These are phyloP conservation scores for Cryptoprocta ferox DNA, from an alignment of 2,797 vertebrate species.

Conservation along the genomic window DNA sequence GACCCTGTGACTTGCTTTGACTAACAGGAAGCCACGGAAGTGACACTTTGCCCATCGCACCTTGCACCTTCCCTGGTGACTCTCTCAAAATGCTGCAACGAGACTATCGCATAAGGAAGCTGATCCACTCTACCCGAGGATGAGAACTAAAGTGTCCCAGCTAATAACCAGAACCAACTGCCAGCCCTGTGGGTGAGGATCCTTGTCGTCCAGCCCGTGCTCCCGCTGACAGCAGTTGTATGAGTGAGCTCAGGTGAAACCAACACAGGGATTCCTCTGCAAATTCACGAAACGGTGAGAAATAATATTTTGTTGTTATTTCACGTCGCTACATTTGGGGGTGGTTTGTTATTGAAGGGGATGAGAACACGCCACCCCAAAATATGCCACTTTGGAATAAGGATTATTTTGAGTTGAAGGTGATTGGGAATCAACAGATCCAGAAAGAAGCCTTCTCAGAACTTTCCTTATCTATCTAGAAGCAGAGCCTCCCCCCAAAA, in stretches of 20 bases:
- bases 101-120: background rate
- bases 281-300: background rate
- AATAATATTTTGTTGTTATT: background rate
- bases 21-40: background rate
- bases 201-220: background rate
- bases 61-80: background rate
- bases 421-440: background rate
- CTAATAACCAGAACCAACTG: background rate
- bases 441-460: background rate
- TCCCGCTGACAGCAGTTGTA: background rate
- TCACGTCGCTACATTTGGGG: background rate
- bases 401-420: background rate
- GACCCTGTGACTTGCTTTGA: background rate
- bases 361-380: background rate
- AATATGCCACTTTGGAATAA: background rate
- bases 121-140: background rate
- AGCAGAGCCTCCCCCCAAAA: background rate
- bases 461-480: background rate
- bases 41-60: background rate
- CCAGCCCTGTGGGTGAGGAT: background rate
- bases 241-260: background rate
- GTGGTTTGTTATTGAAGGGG: background rate
- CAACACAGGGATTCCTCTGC: background rate
- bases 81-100: background rate
- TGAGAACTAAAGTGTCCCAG: background rate